These are phyloP conservation scores for Zygothrica quintamaculata DNA, from an alignment of 2,888 invertebrate species.

Conservation along the genomic window DNA sequence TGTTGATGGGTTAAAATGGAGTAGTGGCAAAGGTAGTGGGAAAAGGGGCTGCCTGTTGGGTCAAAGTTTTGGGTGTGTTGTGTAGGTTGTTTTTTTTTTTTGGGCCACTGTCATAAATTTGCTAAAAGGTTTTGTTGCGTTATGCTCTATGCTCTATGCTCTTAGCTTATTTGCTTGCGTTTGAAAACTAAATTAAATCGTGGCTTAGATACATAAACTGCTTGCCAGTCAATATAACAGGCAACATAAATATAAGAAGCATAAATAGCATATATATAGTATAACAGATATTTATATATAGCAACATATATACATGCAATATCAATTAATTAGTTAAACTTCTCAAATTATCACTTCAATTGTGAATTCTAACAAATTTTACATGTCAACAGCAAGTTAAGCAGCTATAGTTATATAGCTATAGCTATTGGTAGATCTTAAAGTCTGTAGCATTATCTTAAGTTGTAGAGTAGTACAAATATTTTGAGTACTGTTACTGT, in stretches of 20 bases:
- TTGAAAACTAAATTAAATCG: constrained; percentile 58
- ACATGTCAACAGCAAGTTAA: constrained; percentile 58
- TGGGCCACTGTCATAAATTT: constrained; percentile 67
- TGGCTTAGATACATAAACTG: constrained; percentile 63
- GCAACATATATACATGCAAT: constrained; percentile 56
- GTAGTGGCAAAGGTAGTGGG: constrained; percentile 12
- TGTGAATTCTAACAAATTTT: constrained; percentile 19
- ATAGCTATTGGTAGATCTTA: constrained; percentile 39
- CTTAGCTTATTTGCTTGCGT: constrained; percentile 59
- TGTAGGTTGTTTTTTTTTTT: constrained; percentile 10
- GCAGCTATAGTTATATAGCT: constrained; percentile 17
- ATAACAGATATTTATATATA: too few relatives aligned
- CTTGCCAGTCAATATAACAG: too few relatives aligned
- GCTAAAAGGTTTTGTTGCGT: constrained; percentile 66
- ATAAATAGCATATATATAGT: constrained; percentile 38
- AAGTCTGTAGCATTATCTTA: constrained; percentile 64
- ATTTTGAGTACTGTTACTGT: constrained; percentile 42
- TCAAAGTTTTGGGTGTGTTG: constrained; percentile 25
- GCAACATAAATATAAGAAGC: too few relatives aligned
- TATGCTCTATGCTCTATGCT: constrained; percentile 47
- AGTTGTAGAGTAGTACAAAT: constrained; percentile 28
- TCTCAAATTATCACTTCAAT: constrained; percentile 68
- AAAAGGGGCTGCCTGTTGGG: too few relatives aligned
- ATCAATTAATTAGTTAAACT: constrained; percentile 74
- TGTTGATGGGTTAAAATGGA: constrained; percentile 32